These are phyloP conservation scores for Acyrthosiphon pisum DNA, from an alignment of 1,140 invertebrate genomes.

Conservation along the genomic window DNA sequence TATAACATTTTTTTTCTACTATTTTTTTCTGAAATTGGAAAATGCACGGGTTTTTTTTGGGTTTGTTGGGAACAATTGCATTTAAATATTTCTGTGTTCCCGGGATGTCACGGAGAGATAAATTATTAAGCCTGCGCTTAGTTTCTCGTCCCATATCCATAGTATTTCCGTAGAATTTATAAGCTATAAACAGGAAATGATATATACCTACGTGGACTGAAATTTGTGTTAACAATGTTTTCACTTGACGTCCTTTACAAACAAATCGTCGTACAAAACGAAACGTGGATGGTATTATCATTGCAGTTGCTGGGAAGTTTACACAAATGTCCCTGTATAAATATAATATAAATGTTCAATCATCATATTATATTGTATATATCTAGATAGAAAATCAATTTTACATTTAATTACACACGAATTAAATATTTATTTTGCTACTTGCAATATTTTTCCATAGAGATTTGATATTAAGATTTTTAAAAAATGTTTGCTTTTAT, in stretches of 20 bases:
- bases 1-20: neutral
- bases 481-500: neutral
- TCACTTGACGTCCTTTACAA: slow-evolving; percentile 8
- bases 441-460: neutral
- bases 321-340: neutral
- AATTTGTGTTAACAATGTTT: slow-evolving; percentile 37
- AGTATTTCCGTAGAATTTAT: slow-evolving; percentile 16
- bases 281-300: too few species aligned
- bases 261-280: neutral
- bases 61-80: neutral
- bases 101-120: neutral
- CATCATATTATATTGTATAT: neutral
- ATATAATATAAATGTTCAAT: neutral
- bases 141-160: neutral
- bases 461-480: neutral
- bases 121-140: slow-evolving; percentile 37
- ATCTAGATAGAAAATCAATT: neutral
- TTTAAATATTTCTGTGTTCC: slow-evolving; percentile 34
- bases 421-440: too few species aligned
- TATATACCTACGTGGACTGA: neutral
- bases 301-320: neutral
- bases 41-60: neutral
- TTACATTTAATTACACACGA: neutral
- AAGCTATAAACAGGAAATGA: neutral
- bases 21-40: slow-evolving; percentile 5